Evolutionary conservation across 2,797 vertebrate species (phyloP).

Genomic region (Gymnoscopelus microlampas): DNA sequence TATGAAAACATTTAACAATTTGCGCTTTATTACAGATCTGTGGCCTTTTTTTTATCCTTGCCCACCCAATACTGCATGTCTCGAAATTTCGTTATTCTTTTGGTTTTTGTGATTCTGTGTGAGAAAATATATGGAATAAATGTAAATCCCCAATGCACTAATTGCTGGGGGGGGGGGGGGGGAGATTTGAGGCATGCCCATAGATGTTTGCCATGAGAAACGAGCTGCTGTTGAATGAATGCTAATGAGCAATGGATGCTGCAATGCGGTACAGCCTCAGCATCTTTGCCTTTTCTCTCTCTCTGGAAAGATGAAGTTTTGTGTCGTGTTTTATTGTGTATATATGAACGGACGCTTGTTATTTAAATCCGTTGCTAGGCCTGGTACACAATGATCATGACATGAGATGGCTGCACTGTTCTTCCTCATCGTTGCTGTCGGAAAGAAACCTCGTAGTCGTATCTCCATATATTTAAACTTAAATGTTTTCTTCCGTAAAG

Average conservation of each 20-base stretch:
- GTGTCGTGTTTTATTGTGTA: not conserved
- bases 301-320: not conserved
- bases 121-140: conserved; percentile 1
- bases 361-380: not conserved
- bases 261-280: conserved; percentile 80
- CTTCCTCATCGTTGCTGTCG: too few relatives aligned
- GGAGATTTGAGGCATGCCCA: conserved; percentile 61
- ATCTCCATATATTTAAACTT: too few relatives aligned
- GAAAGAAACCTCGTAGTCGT: too few relatives aligned
- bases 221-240: conserved; percentile 66
- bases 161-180: too few relatives aligned
- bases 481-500: too few relatives aligned
- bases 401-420: too few relatives aligned
- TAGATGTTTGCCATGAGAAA: conserved; percentile 38
- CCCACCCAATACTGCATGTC: not conserved
- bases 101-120: not conserved
- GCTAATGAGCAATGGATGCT: conserved; percentile 74
- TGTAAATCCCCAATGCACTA: conserved; percentile 1
- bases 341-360: not conserved
- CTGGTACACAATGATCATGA: too few relatives aligned
- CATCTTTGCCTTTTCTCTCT: conserved; percentile 10
- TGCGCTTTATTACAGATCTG: conserved; percentile 2
- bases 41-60: not conserved
- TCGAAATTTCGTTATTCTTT: not conserved
- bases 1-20: too few relatives aligned